phyloP scores from a whole-genome alignment of 2,113 vertebrate species.

The Sapayoa aenigma region DNA sequence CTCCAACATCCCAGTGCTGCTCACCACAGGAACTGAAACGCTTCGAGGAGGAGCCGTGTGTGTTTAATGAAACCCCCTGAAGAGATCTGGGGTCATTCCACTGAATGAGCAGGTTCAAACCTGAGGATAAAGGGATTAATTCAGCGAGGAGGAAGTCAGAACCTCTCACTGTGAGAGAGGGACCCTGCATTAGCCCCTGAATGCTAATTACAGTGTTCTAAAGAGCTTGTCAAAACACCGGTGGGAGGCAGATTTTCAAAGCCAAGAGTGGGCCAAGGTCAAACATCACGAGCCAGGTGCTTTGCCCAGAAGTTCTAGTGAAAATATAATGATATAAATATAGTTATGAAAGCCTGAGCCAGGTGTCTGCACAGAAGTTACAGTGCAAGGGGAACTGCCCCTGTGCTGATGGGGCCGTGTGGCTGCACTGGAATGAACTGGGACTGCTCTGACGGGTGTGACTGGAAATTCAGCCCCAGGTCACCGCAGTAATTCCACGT shows the following conservation, averaged over 20 bases:
- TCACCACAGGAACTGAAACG: background rate
- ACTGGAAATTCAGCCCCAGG: background rate
- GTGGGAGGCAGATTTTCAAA: background rate
- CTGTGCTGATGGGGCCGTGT: accelerated
- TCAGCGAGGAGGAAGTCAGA: background rate
- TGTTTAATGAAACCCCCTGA: background rate
- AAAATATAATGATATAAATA: accelerated
- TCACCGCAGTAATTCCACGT: background rate
- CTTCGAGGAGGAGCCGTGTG: background rate
- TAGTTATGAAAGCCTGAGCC: accelerated
- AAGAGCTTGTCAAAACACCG: background rate
- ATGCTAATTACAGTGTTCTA: background rate
- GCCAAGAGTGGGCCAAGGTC: background rate
- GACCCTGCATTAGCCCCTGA: background rate
- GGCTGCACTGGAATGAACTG: background rate
- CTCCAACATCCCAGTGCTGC: background rate
- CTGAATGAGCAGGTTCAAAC: background rate
- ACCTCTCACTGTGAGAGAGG: background rate
- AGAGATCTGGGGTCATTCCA: background rate
- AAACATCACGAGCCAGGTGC: background rate
- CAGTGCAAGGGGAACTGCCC: background rate
- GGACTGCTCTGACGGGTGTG: background rate
- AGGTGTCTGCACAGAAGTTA: background rate
- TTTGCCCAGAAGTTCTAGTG: background rate
- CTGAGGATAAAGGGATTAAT: background rate